Evolutionary conservation across 2,113 vertebrate species (phyloP).

Genomic region (Mugil cephalus): DNA sequence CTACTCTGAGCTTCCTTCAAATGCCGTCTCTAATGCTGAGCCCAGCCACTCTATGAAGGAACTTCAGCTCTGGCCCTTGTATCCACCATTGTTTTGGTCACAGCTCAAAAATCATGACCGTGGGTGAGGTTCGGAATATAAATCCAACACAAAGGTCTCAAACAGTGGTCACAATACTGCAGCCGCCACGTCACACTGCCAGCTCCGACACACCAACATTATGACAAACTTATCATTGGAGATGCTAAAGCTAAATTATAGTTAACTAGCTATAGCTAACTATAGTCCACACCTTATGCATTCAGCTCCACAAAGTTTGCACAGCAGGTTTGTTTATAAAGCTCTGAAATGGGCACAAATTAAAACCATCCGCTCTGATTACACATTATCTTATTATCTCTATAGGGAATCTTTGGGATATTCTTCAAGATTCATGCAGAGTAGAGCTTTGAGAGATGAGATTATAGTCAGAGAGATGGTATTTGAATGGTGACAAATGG

Average conservation of each 20-base stretch:
- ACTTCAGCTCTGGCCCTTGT: too few species aligned
- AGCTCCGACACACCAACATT: too few species aligned
- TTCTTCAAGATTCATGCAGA: slow-evolving; percentile 21
- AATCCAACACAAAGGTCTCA: too few species aligned
- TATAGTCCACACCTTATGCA: too few species aligned
- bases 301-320: background rate
- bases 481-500: slow-evolving; percentile 63
- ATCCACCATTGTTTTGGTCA: too few species aligned
- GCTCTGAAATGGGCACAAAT: background rate
- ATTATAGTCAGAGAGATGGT: slow-evolving; percentile 21
- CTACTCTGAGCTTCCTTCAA: too few species aligned
- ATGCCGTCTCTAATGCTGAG: too few species aligned
- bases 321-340: slow-evolving; percentile 4
- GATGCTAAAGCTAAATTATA: slow-evolving; percentile 23
- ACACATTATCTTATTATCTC: slow-evolving; percentile 6
- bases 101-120: too few species aligned
- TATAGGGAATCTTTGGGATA: slow-evolving; percentile 13
- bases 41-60: too few species aligned
- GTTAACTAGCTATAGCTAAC: slow-evolving; percentile 1
- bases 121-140: too few species aligned
- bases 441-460: slow-evolving; percentile 30
- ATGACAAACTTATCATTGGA: slow-evolving; percentile 8
- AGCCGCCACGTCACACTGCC: too few species aligned
- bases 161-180: too few species aligned
- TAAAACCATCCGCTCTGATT: slow-evolving; percentile 18